phyloP scores from a whole-genome alignment of 2,888 invertebrate genomes.

The Ashinkailepas kermadecensis region DNA sequence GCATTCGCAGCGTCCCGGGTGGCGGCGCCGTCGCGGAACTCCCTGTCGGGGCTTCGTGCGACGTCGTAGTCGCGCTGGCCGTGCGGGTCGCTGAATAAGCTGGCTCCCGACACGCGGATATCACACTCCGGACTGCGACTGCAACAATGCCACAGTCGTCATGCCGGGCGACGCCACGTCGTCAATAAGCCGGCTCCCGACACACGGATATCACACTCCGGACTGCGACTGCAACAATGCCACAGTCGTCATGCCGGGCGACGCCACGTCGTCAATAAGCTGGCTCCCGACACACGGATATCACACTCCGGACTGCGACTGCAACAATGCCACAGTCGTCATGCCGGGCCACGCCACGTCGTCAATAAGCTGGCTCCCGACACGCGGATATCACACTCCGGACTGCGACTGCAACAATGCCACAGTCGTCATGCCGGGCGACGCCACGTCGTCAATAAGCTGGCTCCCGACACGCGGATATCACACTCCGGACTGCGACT shows the following conservation, averaged over 20 bases:
- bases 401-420: not conserved
- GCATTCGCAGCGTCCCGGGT: not conserved
- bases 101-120: not conserved
- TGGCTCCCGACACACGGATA: not conserved
- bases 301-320: not conserved
- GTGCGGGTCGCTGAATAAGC: not conserved
- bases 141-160: not conserved
- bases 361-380: not conserved
- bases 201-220: not conserved
- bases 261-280: too few relatives aligned
- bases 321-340: not conserved
- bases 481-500: not conserved
- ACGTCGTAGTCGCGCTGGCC: not conserved
- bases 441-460: too few relatives aligned
- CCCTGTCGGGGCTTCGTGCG: not conserved
- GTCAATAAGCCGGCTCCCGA: not conserved
- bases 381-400: not conserved
- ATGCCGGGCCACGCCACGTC: too few relatives aligned
- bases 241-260: not conserved
- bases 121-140: not conserved
- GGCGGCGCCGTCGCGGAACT: not conserved
- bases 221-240: not conserved
- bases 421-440: not conserved
- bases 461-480: not conserved
- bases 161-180: too few relatives aligned